Conservation (phyloP, 1,140 invertebrate species). For the Oryzaephilus surinamensis region DNA sequence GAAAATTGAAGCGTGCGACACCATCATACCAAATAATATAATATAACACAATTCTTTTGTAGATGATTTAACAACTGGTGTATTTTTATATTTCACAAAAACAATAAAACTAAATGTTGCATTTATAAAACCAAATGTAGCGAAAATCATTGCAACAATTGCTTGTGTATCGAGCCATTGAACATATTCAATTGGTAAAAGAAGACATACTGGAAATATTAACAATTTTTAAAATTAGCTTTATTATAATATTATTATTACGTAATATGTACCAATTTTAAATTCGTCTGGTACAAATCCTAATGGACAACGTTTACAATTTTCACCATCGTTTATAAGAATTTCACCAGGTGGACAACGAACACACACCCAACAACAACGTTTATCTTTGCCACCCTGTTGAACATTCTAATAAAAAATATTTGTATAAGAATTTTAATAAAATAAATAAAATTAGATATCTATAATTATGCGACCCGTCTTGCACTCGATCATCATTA, state of each 20-base stretch:
- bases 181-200: conserved; percentile 41
- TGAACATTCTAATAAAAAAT: conserved; percentile 44
- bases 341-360: conserved; percentile 52
- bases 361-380: conserved; percentile 67
- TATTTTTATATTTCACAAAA: conserved; percentile 60
- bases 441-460: neutral
- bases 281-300: conserved; percentile 56
- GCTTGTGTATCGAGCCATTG: conserved; percentile 54
- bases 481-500: too few relatives aligned
- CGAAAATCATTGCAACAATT: conserved; percentile 53
- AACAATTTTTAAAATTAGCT: neutral
- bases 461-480: neutral
- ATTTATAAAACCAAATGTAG: conserved; percentile 52
- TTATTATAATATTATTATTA: too few relatives aligned
- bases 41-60: conserved; percentile 74
- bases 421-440: neutral
- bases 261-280: conserved; percentile 45
- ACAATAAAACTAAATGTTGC: conserved; percentile 52
- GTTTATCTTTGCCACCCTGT: conserved; percentile 47
- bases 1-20: conserved; percentile 47
- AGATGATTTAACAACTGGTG: conserved; percentile 74
- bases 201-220: conserved; percentile 28
- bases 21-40: conserved; percentile 45
- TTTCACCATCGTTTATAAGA: conserved; percentile 44
- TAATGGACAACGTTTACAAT: conserved; percentile 39